Conservation (phyloP, 1,140 invertebrate species). For the Aphidius ervi region DNA sequence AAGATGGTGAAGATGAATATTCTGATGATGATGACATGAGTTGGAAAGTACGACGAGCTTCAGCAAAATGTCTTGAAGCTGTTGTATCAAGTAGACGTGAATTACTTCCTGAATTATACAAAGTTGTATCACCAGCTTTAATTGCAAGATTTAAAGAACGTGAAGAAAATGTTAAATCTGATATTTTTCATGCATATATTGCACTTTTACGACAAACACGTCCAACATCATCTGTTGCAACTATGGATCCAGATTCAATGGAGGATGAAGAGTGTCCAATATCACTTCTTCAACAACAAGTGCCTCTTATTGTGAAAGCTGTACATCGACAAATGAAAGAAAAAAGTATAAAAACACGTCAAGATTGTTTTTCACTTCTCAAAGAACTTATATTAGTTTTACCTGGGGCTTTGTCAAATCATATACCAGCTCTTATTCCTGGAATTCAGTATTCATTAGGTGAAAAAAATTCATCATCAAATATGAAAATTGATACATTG, state of each 20-base stretch:
- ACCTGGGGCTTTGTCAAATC: constrained; percentile 81
- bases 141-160: constrained; percentile 94
- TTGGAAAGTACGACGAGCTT: constrained; percentile 93
- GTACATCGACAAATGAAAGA: constrained; percentile 89
- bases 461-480: constrained; percentile 92
- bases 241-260: constrained; percentile 71
- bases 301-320: constrained; percentile 78
- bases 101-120: constrained; percentile 86
- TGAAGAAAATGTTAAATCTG: constrained; percentile 98
- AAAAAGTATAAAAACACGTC: constrained; percentile 89
- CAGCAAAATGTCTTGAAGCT: constrained; percentile 96
- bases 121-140: constrained; percentile 80
- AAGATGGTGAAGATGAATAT: constrained; percentile 88
- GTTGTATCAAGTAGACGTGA: constrained; percentile 90
- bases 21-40: constrained; percentile 99
- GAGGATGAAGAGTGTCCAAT: constrained; percentile 73
- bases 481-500: constrained; percentile 97
- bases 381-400: constrained; percentile 86
- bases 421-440: constrained; percentile 80
- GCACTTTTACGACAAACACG: constrained; percentile 87
- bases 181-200: constrained; percentile 95
- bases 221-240: constrained; percentile 59
- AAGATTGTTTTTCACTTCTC: constrained; percentile 86
- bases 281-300: constrained; percentile 66
- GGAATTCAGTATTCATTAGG: constrained; percentile 88